These are phyloP conservation scores for Nanorana parkeri DNA, from an alignment of 2,113 vertebrate genomes.

Conservation along the genomic window DNA sequence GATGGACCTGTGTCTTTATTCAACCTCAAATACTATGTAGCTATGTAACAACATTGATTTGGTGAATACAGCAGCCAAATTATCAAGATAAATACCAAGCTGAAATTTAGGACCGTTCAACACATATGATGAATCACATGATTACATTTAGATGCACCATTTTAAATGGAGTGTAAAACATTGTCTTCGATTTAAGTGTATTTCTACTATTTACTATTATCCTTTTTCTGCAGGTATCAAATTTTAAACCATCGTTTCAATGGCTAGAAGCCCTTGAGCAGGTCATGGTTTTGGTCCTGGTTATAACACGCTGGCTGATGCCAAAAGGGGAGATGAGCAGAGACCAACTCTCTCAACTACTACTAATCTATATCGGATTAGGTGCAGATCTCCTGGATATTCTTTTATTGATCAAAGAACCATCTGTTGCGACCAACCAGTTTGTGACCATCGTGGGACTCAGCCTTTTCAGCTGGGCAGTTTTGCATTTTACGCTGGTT, in stretches of 20 bases:
- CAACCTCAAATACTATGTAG: too few species aligned
- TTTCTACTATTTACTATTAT: neutral
- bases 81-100: too few species aligned
- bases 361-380: slow-evolving; percentile 75
- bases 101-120: too few species aligned
- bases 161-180: too few species aligned
- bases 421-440: slow-evolving; percentile 68
- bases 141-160: too few species aligned
- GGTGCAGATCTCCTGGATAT: slow-evolving; percentile 78
- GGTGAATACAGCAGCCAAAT: too few species aligned
- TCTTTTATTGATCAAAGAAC: slow-evolving; percentile 75
- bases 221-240: neutral
- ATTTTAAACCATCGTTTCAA: slow-evolving; percentile 37
- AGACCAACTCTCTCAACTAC: slow-evolving; percentile 77
- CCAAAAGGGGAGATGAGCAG: slow-evolving; percentile 77
- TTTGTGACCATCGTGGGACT: slow-evolving; percentile 68
- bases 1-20: too few species aligned
- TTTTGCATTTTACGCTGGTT: slow-evolving; percentile 77
- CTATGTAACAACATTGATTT: too few species aligned
- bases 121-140: too few species aligned
- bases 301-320: slow-evolving; percentile 78
- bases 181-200: neutral
- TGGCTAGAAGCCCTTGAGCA: slow-evolving; percentile 76
- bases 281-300: slow-evolving; percentile 77
- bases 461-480: slow-evolving; percentile 75